These are phyloP conservation scores for Anguilla megastoma DNA, from an alignment of 2,797 vertebrate genomes.

Conservation along the genomic window DNA sequence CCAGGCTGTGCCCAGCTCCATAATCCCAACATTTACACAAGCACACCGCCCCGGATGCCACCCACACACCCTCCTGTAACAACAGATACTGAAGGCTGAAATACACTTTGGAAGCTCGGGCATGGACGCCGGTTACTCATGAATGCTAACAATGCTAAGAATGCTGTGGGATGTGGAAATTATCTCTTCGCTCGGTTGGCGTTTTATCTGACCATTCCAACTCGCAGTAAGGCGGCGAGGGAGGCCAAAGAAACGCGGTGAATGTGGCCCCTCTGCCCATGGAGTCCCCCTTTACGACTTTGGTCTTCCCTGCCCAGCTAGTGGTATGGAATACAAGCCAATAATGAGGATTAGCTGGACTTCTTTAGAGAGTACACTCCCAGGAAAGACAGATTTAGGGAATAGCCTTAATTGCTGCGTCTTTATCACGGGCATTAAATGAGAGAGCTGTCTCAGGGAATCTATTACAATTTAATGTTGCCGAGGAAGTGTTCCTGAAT, in stretches of 20 bases:
- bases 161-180: neutral
- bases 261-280: neutral
- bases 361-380: neutral
- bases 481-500: slow-evolving; percentile 31
- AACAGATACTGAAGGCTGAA: neutral
- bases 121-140: neutral
- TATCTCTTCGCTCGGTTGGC: neutral
- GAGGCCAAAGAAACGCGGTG: neutral
- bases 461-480: slow-evolving; percentile 44
- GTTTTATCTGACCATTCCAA: neutral
- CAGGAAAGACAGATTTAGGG: slow-evolving; percentile 8
- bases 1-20: neutral
- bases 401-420: slow-evolving; percentile 38
- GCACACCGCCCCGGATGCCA: neutral
- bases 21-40: neutral
- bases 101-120: neutral
- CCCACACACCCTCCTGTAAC: neutral
- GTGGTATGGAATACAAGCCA: neutral
- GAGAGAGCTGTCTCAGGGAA: slow-evolving; percentile 37
- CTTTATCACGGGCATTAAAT: slow-evolving; percentile 42
- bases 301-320: neutral
- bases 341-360: slow-evolving; percentile 21
- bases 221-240: neutral
- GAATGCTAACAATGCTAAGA: neutral
- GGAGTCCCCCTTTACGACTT: neutral